Conservation (phyloP, 1,140 invertebrate species). For the Philopotamus ludificatus region DNA sequence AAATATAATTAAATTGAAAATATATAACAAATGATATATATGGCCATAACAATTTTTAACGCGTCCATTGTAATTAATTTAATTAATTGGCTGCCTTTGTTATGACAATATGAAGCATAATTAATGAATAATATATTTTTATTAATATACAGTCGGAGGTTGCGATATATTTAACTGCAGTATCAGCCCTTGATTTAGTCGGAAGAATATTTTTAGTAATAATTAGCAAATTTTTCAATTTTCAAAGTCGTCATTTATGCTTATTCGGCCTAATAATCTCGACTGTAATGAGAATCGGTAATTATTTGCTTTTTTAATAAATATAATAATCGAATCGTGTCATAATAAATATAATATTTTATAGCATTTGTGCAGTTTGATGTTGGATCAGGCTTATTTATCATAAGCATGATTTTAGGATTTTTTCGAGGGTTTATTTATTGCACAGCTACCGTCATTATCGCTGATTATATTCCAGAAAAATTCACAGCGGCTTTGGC, state of each 20-base stretch:
- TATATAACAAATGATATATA: neutral
- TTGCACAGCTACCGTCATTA: neutral
- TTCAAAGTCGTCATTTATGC: constrained; percentile 6
- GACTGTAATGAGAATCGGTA: constrained; percentile 2
- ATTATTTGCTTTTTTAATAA: neutral
- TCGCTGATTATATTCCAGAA: constrained; percentile 2
- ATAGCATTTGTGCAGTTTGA: constrained; percentile 5
- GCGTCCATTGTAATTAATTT: neutral
- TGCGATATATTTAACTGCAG: neutral
- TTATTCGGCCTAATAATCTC: neutral
- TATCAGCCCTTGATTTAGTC: constrained; percentile 1
- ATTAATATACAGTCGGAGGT: constrained; percentile 10
- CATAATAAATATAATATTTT: neutral
- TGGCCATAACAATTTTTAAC: neutral
- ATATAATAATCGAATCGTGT: neutral
- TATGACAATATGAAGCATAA: neutral
- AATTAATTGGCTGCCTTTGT: neutral
- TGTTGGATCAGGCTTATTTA: too few relatives aligned
- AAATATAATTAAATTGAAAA: neutral
- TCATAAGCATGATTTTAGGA: constrained; percentile 8
- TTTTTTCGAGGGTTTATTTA: constrained; percentile 6
- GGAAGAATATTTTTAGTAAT: constrained; percentile 9
- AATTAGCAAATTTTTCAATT: constrained; percentile 2
- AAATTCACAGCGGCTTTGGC: constrained; percentile 12
- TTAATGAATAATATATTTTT: neutral